phyloP scores from a whole-genome alignment of 2,113 vertebrate genomes.

The Limnothrissa miodon region DNA sequence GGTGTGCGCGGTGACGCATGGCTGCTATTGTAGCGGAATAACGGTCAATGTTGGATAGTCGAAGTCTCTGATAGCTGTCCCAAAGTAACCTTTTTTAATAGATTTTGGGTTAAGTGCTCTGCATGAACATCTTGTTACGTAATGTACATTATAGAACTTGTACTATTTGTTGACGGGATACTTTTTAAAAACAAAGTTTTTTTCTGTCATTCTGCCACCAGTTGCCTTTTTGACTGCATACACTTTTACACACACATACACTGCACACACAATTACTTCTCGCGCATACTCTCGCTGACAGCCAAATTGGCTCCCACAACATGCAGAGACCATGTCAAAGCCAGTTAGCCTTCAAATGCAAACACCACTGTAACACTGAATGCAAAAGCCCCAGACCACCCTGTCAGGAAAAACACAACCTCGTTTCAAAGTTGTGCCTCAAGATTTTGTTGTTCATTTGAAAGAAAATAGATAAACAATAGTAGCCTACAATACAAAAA shows the following conservation, averaged over 20 bases:
- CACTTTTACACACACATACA: too few species aligned
- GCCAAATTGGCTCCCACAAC: background rate
- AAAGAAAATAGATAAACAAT: too few species aligned
- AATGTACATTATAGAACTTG: background rate
- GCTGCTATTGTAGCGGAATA: background rate
- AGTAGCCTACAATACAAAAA: too few species aligned
- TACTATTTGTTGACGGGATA: background rate
- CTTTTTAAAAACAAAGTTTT: background rate
- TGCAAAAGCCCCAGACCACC: background rate
- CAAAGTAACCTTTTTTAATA: background rate
- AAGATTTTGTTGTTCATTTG: background rate
- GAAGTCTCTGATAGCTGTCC: background rate
- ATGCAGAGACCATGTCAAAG: conserved; percentile 20
- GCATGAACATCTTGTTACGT: background rate
- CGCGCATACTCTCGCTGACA: background rate
- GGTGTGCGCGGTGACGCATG: conserved; percentile 1
- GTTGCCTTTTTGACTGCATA: background rate
- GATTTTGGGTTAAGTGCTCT: background rate
- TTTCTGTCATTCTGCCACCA: background rate
- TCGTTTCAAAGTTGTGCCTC: background rate
- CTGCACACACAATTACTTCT: too few species aligned
- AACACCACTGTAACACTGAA: background rate
- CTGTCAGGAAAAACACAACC: background rate
- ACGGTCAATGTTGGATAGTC: background rate
- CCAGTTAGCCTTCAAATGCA: conserved; percentile 18